phyloP scores from a whole-genome alignment of 1,140 invertebrate genomes.

The Bombus turneri region DNA sequence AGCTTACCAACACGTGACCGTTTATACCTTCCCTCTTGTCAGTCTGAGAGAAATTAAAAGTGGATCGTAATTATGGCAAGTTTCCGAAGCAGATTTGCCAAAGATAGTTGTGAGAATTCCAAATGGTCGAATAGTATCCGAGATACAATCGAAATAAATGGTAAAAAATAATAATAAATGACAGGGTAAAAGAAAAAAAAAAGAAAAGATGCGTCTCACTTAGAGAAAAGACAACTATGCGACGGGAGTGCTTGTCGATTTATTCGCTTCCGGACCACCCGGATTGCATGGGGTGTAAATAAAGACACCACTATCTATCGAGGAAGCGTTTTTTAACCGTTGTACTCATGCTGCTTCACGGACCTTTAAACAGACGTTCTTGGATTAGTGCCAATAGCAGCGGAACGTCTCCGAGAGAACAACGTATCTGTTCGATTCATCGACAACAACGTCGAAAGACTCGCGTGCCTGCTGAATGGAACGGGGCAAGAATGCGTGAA shows the following conservation, averaged over 20 bases:
- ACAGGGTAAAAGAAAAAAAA: too few relatives aligned
- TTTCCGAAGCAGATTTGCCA: too few relatives aligned
- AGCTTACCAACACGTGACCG: too few relatives aligned
- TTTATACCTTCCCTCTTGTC: too few relatives aligned
- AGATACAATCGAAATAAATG: too few relatives aligned
- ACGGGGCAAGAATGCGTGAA: slow-evolving; percentile 34
- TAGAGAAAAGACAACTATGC: not conserved
- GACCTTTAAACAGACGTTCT: not conserved
- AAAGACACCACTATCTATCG: slow-evolving; percentile 43
- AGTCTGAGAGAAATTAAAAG: too few relatives aligned
- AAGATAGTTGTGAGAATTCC: too few relatives aligned
- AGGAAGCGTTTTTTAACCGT: slow-evolving; percentile 12
- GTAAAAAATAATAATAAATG: too few relatives aligned
- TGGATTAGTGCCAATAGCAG: slow-evolving; percentile 7
- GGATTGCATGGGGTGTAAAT: slow-evolving; percentile 30
- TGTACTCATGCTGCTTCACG: not conserved
- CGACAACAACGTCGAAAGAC: not conserved
- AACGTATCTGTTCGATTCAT: not conserved
- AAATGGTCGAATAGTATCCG: too few relatives aligned
- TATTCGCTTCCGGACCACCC: slow-evolving; percentile 36
- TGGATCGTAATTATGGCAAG: too few relatives aligned
- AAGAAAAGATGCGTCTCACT: not conserved
- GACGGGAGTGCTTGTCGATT: slow-evolving; percentile 8
- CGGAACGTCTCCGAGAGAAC: not conserved
- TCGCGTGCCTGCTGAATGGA: not conserved